Evolutionary conservation across 2,797 vertebrate genomes (phyloP).

Genomic region (Kryptopterus vitreolus): DNA sequence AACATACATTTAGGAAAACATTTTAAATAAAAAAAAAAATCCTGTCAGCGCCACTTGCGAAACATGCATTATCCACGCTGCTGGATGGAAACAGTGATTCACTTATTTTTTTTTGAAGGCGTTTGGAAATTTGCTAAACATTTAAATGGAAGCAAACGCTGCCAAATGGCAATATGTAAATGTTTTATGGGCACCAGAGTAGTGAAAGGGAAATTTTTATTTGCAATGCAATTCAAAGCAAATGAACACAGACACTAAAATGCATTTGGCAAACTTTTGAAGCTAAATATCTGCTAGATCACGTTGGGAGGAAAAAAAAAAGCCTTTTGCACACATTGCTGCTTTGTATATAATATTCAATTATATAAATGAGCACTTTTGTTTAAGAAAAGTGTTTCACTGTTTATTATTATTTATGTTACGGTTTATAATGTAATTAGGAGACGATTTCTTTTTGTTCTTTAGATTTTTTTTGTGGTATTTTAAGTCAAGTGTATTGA

Average conservation of each 20-base stretch:
- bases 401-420: too few species aligned
- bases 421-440: too few species aligned
- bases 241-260: not conserved
- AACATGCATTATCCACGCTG: not conserved
- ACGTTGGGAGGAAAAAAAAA: not conserved
- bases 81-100: not conserved
- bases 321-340: not conserved
- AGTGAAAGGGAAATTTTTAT: not conserved
- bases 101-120: not conserved
- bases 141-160: not conserved
- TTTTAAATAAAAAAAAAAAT: not conserved
- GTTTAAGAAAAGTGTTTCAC: too few species aligned
- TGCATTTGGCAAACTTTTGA: not conserved
- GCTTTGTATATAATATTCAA: not conserved
- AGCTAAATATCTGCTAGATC: not conserved
- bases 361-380: too few species aligned
- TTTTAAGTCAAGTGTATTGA: not conserved
- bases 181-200: not conserved
- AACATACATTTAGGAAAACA: not conserved
- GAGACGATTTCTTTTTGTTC: too few species aligned
- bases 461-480: not conserved
- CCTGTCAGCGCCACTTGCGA: not conserved
- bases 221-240: not conserved
- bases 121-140: not conserved
- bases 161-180: not conserved